Conservation (phyloP, 2,113 vertebrate species). For the Leptobrachium leishanense region DNA sequence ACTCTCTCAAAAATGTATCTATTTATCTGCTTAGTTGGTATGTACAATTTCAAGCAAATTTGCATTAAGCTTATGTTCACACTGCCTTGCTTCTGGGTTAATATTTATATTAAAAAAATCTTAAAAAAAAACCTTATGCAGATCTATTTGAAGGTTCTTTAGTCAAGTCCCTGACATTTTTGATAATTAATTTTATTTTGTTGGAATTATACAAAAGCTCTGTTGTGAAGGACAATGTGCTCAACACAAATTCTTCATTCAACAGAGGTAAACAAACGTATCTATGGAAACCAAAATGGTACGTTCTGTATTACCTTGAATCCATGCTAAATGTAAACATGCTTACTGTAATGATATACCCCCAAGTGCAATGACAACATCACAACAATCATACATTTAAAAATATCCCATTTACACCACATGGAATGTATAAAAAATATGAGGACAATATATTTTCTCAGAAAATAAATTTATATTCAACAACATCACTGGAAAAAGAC, state of each 20-base stretch:
- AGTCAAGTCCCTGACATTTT: slow-evolving; percentile 28
- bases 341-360: slow-evolving; percentile 49
- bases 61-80: too few species aligned
- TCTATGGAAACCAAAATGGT: slow-evolving; percentile 53
- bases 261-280: slow-evolving; percentile 49
- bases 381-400: slow-evolving; percentile 37
- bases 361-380: slow-evolving; percentile 17
- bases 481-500: neutral
- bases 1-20: too few species aligned
- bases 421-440: neutral
- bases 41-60: too few species aligned
- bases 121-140: neutral
- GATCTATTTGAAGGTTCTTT: neutral
- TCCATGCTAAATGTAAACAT: slow-evolving; percentile 45
- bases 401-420: slow-evolving; percentile 12
- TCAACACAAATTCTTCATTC: slow-evolving; percentile 15
- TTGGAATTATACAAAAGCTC: slow-evolving; percentile 12
- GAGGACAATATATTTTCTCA: neutral
- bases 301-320: slow-evolving; percentile 52
- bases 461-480: neutral
- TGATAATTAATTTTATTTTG: slow-evolving; percentile 21
- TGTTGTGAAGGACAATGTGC: slow-evolving; percentile 24
- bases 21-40: too few species aligned
- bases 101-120: too few species aligned
- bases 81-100: too few species aligned